Evolutionary conservation across 2,888 invertebrate genomes (phyloP).

Genomic region (Lasioglossum figueresi): DNA sequence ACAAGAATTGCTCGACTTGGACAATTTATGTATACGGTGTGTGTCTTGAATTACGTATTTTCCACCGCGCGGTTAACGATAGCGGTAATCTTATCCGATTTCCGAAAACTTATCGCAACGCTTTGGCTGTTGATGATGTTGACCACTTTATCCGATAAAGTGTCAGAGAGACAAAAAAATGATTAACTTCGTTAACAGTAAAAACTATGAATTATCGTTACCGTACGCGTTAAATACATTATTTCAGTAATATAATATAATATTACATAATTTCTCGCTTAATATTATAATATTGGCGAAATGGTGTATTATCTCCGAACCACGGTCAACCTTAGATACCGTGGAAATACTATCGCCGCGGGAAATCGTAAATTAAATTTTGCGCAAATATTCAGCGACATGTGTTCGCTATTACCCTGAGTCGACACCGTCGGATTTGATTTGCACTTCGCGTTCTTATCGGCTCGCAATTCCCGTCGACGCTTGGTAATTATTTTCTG

Average conservation of each 20-base stretch:
- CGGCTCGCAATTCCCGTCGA: not conserved
- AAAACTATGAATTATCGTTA: not conserved
- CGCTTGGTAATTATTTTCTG: constrained; percentile 34
- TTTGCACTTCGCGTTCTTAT: constrained; percentile 6
- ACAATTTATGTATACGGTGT: not conserved
- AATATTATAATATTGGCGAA: too few relatives aligned
- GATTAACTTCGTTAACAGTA: not conserved
- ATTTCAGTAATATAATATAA: too few relatives aligned
- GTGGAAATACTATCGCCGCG: not conserved
- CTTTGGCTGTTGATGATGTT: not conserved
- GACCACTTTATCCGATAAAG: not conserved
- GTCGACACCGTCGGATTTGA: not conserved
- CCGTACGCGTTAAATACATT: too few relatives aligned
- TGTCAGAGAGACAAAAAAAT: not conserved
- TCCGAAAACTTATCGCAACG: not conserved
- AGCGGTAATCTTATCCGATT: constrained; percentile 33
- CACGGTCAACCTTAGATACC: too few relatives aligned
- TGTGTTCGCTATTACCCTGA: not conserved
- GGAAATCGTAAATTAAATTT: not conserved
- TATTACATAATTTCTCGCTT: too few relatives aligned
- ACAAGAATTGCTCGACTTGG: not conserved
- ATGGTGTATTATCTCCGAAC: too few relatives aligned
- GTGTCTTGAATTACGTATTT: constrained; percentile 6
- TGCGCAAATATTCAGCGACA: not conserved
- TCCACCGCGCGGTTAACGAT: not conserved